Evolutionary conservation across 2,888 invertebrate genomes (phyloP), one percentile per base, ranked within the genome.

Genomic region (Tipula unca): DNA sequence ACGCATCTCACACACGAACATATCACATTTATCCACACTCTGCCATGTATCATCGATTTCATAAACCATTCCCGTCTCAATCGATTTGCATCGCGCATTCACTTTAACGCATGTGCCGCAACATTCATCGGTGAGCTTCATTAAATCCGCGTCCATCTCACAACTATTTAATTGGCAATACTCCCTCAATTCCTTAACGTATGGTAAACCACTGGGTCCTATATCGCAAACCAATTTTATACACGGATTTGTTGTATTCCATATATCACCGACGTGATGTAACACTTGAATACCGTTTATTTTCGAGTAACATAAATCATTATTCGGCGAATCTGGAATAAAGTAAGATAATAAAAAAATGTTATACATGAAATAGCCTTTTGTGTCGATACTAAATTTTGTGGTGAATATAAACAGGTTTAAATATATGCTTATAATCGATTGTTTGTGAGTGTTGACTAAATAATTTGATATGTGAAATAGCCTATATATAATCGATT

Each of bases 91-190:
- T 87, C 90, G 89, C 89, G 90, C 82, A n/a, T n/a, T n/a, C n/a
- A n/a, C n/a, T n/a, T 89, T 89, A 1, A 90, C 88, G 85, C 91
- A 91, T 86, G 89, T 88, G 0, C 91, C 90, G 85, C 91, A 91
- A 83, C 91, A 91, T 86, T 89, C 89, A 32, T 87, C 89, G 1
- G 87, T 84, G 10, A 87, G 87, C 3, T 87, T 87, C 0, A 88
- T 89, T 29, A 89, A 87, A 86, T 90, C 90, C 1, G 89, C 89
- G 5, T 90, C 91, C 90, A 91, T 85, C 87, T 90, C 89, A 85
- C 91, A 91, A 86, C 89, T 42, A 1, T 35, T 88, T 48, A 88
- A 25, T 13, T 6, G 88, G 86, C 91, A 91, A 54, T 89, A 89
- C 82, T 90, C 89, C 32, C 87, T 88, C 0, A 88, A 88, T 14